Base-by-base conservation (phyloP, 2,797 vertebrate species). In the Mormyrus proboscirostris region DNA sequence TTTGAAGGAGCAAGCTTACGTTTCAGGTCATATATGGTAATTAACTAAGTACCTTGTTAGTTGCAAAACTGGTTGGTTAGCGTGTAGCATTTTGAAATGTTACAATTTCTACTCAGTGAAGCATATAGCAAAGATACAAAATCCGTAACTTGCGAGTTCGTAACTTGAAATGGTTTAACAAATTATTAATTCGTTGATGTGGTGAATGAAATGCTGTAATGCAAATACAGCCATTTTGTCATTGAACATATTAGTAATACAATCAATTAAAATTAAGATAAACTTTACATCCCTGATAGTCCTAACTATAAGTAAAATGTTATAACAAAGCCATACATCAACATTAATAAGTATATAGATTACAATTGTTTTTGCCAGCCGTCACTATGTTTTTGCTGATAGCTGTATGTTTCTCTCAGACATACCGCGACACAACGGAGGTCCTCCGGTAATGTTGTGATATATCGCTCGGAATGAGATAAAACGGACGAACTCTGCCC, bases 391-490 rank as follows among this genome's bases (percentile, higher is more conserved):
- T 22, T 47, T 50, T 51, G 22, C 44, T 29, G 44, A 50, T 47
- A 85, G 44, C 25, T 25, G 44, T 51, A 25, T 16, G 47, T 12
- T 47, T n/a, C 47, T 9, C 19, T 12, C 4, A 25, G 9, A 22
- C 91, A 92, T 92, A 96, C 96, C 96, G 93, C 93, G 92, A 89
- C 96, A 97, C 2, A 95, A 92, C 0, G 90, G 91, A 84, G 95
- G 95, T 3, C 95, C 96, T 2, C 96, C 96, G 5, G 95, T 97
- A 87, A 96, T 95, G 91, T 97, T 96, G 49, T 96, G 95, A 87
- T 97, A 96, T 89, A 98, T 96, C 14, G 96, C 95, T 65, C 95
- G 94, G 90, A 97, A 97, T 1, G 97, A 98, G n/a, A 97, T 33
- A 38, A 98, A 98, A 2, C 96, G 95, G 55, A 97, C 94, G 79